Percentiles rank a stretch among this genome's conserved stretches.
Conservation (phyloP, 2,113 vertebrate species). For the Amblyornis subalaris region DNA sequence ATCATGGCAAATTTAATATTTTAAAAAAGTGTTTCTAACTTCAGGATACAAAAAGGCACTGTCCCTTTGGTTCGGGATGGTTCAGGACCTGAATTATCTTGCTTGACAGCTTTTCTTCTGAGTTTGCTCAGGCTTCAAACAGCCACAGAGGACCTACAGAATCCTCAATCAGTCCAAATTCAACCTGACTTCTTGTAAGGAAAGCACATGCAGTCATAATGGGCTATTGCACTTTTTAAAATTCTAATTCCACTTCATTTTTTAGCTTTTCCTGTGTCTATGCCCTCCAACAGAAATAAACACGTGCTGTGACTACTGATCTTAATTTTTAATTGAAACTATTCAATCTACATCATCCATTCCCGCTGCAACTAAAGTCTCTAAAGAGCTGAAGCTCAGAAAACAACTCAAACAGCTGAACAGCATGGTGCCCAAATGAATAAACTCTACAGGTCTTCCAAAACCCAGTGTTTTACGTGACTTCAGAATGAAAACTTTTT, state of each 20-base stretch:
- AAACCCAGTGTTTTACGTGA: neutral
- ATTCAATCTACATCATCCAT: neutral
- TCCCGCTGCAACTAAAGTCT: neutral
- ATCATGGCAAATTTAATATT: neutral
- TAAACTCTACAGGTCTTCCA: neutral
- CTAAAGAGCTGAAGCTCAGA: neutral
- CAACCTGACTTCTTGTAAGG: neutral
- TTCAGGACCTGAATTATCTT: neutral
- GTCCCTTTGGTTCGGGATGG: neutral
- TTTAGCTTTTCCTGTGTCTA: neutral
- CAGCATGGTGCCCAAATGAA: neutral
- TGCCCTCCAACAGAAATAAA: neutral
- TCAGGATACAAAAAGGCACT: neutral
- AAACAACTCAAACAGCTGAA: neutral
- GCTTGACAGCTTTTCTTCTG: neutral
- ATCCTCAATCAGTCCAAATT: neutral
- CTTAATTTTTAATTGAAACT: neutral
- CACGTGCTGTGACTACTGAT: neutral
- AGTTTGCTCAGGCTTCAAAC: neutral
- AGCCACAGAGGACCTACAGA: neutral
- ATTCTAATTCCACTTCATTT: neutral
- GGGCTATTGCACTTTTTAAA: neutral
- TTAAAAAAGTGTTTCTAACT: accelerated
- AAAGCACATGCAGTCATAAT: neutral
- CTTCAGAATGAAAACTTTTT: neutral